Conservation (phyloP, 2,888 invertebrate genomes). For the Iphiclides podalirius region DNA sequence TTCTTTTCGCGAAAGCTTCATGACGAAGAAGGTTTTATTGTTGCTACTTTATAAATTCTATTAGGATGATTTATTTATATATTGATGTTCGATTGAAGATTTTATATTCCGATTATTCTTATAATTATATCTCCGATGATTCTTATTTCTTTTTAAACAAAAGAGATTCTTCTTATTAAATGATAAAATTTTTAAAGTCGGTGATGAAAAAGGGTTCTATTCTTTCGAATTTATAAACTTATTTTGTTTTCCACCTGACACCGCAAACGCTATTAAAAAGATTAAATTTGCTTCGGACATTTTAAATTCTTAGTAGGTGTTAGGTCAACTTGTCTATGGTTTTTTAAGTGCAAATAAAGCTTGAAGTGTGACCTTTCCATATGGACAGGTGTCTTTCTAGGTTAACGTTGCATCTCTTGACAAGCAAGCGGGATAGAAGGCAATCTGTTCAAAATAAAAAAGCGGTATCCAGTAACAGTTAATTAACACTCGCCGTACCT, state of each 20-base stretch:
- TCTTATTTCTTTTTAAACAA: too few relatives aligned
- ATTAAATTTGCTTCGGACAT: too few relatives aligned
- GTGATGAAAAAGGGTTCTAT: too few relatives aligned
- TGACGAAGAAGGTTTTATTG: conserved; percentile 5
- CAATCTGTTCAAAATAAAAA: background rate
- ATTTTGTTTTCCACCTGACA: too few relatives aligned
- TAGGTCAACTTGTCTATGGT: background rate
- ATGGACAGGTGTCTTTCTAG: background rate
- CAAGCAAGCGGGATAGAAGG: background rate
- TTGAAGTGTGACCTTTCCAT: background rate
- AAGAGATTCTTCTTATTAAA: too few relatives aligned
- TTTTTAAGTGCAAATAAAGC: background rate
- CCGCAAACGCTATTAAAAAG: too few relatives aligned
- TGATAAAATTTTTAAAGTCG: too few relatives aligned
- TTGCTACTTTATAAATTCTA: background rate
- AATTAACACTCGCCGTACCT: background rate
- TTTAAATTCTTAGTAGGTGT: too few relatives aligned
- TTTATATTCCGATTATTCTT: too few relatives aligned
- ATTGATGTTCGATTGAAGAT: background rate
- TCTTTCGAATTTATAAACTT: too few relatives aligned
- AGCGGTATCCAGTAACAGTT: background rate
- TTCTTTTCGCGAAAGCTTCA: background rate
- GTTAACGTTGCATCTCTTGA: background rate
- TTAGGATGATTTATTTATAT: background rate
- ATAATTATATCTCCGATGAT: too few relatives aligned